Percentiles rank a stretch among this genome's conserved stretches.
phyloP scores from a whole-genome alignment of 2,888 invertebrate species.

The Xestia ashworthii region DNA sequence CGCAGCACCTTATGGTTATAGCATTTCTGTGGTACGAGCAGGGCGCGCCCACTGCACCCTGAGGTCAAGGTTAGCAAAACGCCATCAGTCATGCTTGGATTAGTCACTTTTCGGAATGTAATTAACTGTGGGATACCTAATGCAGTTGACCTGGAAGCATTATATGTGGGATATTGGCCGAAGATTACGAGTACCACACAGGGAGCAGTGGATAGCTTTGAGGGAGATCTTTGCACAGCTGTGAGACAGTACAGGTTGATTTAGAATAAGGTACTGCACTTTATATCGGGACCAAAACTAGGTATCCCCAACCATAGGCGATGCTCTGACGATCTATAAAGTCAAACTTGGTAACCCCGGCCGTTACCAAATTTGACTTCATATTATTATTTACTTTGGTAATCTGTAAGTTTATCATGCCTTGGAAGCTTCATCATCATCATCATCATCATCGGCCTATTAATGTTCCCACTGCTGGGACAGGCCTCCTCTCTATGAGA shows the following conservation, averaged over 20 bases:
- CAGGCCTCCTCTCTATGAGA: too few species aligned
- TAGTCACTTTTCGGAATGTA: neutral
- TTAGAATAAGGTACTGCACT: neutral
- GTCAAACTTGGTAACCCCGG: neutral
- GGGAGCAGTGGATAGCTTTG: neutral
- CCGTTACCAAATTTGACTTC: too few species aligned
- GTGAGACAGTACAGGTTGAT: neutral
- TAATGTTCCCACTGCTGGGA: too few species aligned
- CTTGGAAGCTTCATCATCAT: too few species aligned
- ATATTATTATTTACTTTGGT: neutral
- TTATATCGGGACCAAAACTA: neutral
- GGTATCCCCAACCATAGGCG: neutral
- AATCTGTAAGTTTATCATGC: neutral
- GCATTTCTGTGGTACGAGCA: constrained; percentile 23
- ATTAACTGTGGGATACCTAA: neutral
- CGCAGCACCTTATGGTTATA: neutral
- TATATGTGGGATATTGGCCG: neutral
- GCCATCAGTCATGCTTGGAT: constrained; percentile 6
- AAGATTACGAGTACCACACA: neutral
- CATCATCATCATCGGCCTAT: too few species aligned
- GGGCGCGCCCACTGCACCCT: constrained; percentile 54
- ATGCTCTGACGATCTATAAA: neutral
- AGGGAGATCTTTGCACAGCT: too few species aligned
- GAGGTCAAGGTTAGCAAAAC: constrained; percentile 39
- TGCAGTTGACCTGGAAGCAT: constrained; percentile 2